Conservation (phyloP, 2,797 vertebrate genomes). For the Brachyrhaphis roseni region DNA sequence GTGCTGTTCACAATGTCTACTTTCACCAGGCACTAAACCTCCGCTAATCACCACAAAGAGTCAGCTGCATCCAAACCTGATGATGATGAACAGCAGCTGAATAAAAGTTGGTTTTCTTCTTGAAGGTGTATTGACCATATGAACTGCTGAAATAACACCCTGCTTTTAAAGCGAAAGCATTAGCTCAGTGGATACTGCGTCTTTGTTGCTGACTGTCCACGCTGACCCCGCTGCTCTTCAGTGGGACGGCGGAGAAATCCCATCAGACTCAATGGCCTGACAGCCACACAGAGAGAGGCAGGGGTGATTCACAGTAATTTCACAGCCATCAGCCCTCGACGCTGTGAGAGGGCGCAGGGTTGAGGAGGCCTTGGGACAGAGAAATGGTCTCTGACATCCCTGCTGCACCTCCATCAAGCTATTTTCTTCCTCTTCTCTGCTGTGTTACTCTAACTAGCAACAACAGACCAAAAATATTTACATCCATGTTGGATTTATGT, state of each 20-base stretch:
- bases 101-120: not conserved
- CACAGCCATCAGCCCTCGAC: constrained; percentile 62
- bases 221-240: constrained; percentile 48
- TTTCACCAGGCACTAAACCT: constrained; percentile 15
- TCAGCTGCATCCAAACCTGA: not conserved
- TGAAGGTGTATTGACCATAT: not conserved
- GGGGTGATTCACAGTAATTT: constrained; percentile 66
- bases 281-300: constrained; percentile 38
- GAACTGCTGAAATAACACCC: constrained; percentile 14
- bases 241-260: constrained; percentile 43
- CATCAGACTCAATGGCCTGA: constrained; percentile 50
- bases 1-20: not conserved
- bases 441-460: not conserved
- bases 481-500: not conserved
- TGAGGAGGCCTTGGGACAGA: constrained; percentile 31
- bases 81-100: not conserved
- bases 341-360: constrained; percentile 36
- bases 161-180: constrained; percentile 14
- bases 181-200: not conserved
- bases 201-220: constrained; percentile 29
- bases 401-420: constrained; percentile 2
- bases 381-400: constrained; percentile 25
- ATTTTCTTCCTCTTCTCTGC: not conserved
- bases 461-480: not conserved
- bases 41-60: not conserved